Percentiles rank a stretch among this genome's conserved stretches.
Evolutionary conservation across 2,888 invertebrate species (phyloP).

Genomic region (Myathropa florea): DNA sequence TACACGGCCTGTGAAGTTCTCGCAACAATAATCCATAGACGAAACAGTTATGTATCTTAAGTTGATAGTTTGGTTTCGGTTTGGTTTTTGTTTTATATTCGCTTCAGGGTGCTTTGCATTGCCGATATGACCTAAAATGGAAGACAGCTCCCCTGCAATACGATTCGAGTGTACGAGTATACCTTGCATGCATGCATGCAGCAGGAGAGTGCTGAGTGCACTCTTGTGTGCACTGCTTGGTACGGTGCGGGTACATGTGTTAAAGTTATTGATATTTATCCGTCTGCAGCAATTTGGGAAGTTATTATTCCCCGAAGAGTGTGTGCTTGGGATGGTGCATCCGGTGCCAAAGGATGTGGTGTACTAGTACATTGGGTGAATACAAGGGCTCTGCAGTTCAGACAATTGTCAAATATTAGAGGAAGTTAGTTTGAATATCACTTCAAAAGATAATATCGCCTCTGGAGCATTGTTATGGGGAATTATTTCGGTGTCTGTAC

Average conservation of each 20-base stretch:
- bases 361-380: background rate
- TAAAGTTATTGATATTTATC: conserved; percentile 39
- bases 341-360: no score
- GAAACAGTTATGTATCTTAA: conserved; percentile 57
- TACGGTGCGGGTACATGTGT: background rate
- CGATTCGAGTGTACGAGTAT: background rate
- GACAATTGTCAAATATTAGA: background rate
- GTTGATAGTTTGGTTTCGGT: conserved; percentile 55
- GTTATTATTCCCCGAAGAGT: conserved; percentile 25
- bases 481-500: background rate
- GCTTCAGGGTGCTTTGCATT: conserved; percentile 42
- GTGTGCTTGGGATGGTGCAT: conserved; percentile 17
- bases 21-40: conserved; percentile 64
- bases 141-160: conserved; percentile 12
- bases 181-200: conserved; percentile 25
- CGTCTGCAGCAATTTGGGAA: conserved; percentile 36
- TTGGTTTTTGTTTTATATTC: conserved; percentile 39
- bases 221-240: background rate
- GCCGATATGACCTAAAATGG: conserved; percentile 59
- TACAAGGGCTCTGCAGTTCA: background rate
- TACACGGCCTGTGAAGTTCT: conserved; percentile 45
- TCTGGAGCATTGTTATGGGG: background rate
- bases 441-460: background rate
- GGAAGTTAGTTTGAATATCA: background rate
- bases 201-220: background rate